A percentile compares a stretch with the other conserved stretches of the same genome.
Conservation (phyloP, 2,888 invertebrate species). For the Parnassius apollo region DNA sequence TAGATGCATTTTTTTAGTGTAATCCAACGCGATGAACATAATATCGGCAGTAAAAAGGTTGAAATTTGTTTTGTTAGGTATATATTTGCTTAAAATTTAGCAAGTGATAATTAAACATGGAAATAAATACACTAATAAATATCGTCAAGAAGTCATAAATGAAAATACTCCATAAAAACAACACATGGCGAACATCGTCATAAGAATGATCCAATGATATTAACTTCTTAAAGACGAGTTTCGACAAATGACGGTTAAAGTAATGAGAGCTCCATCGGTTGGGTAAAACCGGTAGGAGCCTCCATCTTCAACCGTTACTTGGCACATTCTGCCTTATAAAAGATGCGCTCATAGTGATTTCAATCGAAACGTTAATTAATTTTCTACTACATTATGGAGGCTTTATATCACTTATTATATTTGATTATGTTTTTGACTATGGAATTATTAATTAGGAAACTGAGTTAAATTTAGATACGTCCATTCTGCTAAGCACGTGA, state of each 20-base stretch:
- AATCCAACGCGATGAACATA: no score
- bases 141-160: background rate
- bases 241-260: slow-evolving; percentile 65
- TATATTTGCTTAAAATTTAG: no score
- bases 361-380: slow-evolving; percentile 74
- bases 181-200: background rate
- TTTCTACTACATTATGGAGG: slow-evolving; percentile 66
- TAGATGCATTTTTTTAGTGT: no score
- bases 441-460: slow-evolving; percentile 38
- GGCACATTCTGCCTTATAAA: slow-evolving; percentile 66
- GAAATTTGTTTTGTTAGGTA: no score
- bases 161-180: background rate
- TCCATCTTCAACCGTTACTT: slow-evolving; percentile 71
- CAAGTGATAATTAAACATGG: no score
- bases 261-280: slow-evolving; percentile 55
- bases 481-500: slow-evolving; percentile 28
- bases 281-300: slow-evolving; percentile 77
- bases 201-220: slow-evolving; percentile 20
- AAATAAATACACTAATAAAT: no score
- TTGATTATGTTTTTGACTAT: slow-evolving; percentile 35
- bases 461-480: slow-evolving; percentile 21
- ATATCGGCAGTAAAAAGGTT: no score
- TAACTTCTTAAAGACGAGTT: slow-evolving; percentile 41
- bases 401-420: slow-evolving; percentile 52
- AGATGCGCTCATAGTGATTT: slow-evolving; percentile 68